Evolutionary conservation across 2,888 invertebrate genomes (phyloP), one percentile per base, ranked within the genome.

Genomic region (Microchrysa polita): DNA sequence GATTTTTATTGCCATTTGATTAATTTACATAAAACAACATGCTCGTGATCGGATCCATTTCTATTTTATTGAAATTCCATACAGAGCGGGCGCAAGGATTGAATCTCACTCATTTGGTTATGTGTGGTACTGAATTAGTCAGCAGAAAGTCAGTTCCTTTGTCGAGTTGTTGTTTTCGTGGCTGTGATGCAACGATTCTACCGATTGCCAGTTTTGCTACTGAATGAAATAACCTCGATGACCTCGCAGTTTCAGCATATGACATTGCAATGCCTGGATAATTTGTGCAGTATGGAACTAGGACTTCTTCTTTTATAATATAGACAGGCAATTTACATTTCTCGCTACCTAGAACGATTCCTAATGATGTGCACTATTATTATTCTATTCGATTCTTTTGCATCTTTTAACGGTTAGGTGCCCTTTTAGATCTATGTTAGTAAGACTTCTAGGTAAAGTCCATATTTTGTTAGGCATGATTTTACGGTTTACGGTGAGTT

Each of bases 21-120:
- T 83, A 84, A 84, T 84, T 84, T 84, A 83, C 84, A 84, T 84
- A 84, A 82, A 82, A 84, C 84, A 84, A 82, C 81, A 80, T 83
- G 82, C 81, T 84, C 84, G 84, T 84, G 84, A 84, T 83, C 82
- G 81, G 83, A 83, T 73, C 34, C 22, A 53, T 63, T 44, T 63
- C 42, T 34, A 57, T 44, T 16, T 40, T 34, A 22, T 12, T 61
- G 44, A 59, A 72, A 72, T 60, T 69, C 69, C 22, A 55, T 34
- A 53, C 7, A 14, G 18, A 42, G 48, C 52, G 40, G 52, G 20
- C 53, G n/a, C 67, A 53, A 5, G 27, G 16, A 67, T 18, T 16
- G 10, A 23, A n/a, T 67, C 52, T 2, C 2, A 67, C 18, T 55
- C 67, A 67, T 44, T 65, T 48, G 52, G 44, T 14, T 22, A 1